Base-by-base conservation (phyloP, 2,113 vertebrate genomes). In the Cygnus buccinator region DNA sequence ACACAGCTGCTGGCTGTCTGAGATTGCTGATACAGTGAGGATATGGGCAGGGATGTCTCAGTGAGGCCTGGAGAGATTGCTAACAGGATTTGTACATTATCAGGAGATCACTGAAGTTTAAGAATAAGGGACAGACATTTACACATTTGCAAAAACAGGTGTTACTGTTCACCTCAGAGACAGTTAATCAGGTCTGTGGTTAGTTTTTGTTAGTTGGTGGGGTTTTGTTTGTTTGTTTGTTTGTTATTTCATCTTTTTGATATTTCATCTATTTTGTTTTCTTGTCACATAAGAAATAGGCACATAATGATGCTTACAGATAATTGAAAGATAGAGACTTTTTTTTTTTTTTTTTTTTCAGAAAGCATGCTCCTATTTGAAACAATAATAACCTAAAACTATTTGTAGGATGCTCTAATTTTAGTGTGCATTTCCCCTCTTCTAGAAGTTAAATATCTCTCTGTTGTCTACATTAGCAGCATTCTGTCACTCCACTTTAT, bases 111-210 rank as follows among this genome's bases (percentile, higher is more conserved):
- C 33, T 9, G 43, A 84, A 72, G 16, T 65, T 81, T 73, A 90
- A 86, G 33, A 81, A 76, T 50, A 77, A 37, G 13, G 6, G 33
- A 57, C 39, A 11, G 21, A 86, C 41, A 28, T 25, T 25, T 52
- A 68, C 3, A 23, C 4, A 5, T 37, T 81, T 96, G 23, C 9
- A 57, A 39, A 31, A 35, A n/a, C 3, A 17, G 17, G 18, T 72
- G 9, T 39, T 67, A 68, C 29, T 9, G 14, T 2, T 48, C 50
- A 11, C 44, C 29, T 37, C 41, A 41, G 77, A 58, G 46, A 35
- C 6, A 62, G 8, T n/a, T 3, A 3, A 8, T 9, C 2, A 8
- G 1, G 6, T 46, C 46, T 71, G 18, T 39, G n/a, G 39, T 57
- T 54, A 35, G 3, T 14, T 78, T 66, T 48, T 48, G 46, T 21